Evolutionary conservation across 37 sponge, comb jelly and placozoan species (phyloP), one percentile per base, ranked within the genome.

Genomic region (Lycopodina hypogea): DNA sequence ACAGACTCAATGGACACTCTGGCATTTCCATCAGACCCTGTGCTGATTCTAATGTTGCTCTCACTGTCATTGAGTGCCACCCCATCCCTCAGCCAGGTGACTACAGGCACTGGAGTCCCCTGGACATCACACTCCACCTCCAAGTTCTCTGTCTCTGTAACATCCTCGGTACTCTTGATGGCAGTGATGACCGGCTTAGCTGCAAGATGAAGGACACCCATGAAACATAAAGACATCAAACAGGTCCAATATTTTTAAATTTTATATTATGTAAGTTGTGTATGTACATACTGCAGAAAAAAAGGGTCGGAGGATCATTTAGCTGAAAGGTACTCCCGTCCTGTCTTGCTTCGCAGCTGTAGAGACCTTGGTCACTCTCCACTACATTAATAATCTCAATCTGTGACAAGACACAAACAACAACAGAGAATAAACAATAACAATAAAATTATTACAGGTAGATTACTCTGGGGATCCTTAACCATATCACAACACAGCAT

Each of bases 61-160:
- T 37, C 34, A 29, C 28, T 21, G 30, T n/a, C 42, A 45, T 4
- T 12, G 11, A 83, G 33, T 0, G 26, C 12, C 2, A 22, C 0
- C 6, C 29, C 68, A 24, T 75, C 83, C 42, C 51, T 74, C 42
- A 35, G 22, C 83, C 83, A 83, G 6, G 56, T 53, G 76, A 83
- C 42, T 15, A 3, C 29, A 18, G 76, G 76, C 1, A 21, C 23
- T 24, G 83, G 83, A 35, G 14, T 53, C 12, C 83, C 83, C 30
- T 35, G 39, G 12, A 34, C 45, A 3, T 50, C 11, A 53, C 83
- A 83, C 2, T 21, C 22, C 0, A 75, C 28, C 0, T 33, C 53
- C 3, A 74, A 22, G 11, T 30, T 0, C 21, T 75, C 76, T 32
- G 76, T 76, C 22, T 42, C 68, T 24, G 33, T 42, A 6, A 67